These are phyloP conservation scores for Mobula hypostoma DNA, from an alignment of 2,113 vertebrate genomes.

Conservation along the genomic window DNA sequence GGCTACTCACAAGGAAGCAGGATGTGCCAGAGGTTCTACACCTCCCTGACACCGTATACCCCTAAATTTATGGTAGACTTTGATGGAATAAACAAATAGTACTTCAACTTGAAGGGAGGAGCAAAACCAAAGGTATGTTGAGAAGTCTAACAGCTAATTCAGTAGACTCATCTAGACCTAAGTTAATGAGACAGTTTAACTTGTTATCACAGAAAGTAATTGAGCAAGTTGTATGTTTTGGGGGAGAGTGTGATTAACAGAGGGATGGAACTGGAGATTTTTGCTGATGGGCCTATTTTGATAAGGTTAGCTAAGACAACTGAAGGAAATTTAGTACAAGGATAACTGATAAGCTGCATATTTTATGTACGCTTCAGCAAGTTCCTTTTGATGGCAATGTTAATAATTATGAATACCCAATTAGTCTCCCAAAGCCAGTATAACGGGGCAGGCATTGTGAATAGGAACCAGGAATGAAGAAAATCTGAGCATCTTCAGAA, in stretches of 20 bases:
- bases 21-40: no score
- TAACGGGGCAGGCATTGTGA: neutral
- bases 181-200: neutral
- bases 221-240: neutral
- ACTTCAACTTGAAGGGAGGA: neutral
- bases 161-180: neutral
- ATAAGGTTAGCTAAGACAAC: no score
- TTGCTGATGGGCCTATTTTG: no score
- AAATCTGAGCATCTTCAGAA: neutral
- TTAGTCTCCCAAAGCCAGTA: neutral
- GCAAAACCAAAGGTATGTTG: neutral
- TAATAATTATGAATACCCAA: neutral
- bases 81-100: no score
- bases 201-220: neutral
- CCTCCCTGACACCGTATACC: no score
- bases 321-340: no score
- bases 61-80: no score
- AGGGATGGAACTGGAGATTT: no score
- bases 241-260: no score
- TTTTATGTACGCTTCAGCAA: neutral
- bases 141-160: neutral
- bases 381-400: neutral
- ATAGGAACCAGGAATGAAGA: neutral
- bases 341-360: no score
- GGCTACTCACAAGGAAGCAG: no score